Base-by-base conservation (phyloP, 1,140 invertebrate genomes). In the Matsumurasca onukii region DNA sequence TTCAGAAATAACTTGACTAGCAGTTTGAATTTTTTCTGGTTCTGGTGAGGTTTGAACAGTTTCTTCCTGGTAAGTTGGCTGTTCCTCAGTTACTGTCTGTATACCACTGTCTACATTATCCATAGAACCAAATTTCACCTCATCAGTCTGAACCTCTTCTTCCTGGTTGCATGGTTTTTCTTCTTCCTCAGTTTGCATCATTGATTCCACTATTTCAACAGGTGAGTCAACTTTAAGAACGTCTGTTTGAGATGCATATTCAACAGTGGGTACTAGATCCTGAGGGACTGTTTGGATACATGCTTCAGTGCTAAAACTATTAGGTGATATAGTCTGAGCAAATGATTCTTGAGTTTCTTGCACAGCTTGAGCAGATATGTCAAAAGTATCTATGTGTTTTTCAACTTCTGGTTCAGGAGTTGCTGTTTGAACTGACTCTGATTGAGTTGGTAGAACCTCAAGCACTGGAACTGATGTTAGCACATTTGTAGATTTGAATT, bases 401-500 rank as follows among this genome's bases (percentile, higher is more conserved):
- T n/a, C 24, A 25, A 63, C 34, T 39, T 57, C 67, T 30, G 74
- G 75, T 68, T 67, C 77, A 12, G 73, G 73, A 64, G 59, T 45
- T 48, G 72, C 52, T 64, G 75, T 84, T 75, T 84, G 83, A 31
- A 79, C 77, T 31, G 79, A 71, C 59, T 72, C 77, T 74, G 84
- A 83, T 72, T 81, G 78, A 0, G 80, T 80, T 5, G 78, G 68
- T 3, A 85, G 78, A 64, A 83, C 76, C 78, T 88, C 86, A 1
- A 88, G 75, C 1, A 88, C 80, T 69, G 83, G 82, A 1, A 86
- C 82, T 22, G 84, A 82, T 67, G 81, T 84, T 1, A 86, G 81
- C 24, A 88, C 72, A 70, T 85, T 83, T 12, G 79, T 80, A 15
- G 76, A 69, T 0, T 81, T 77, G 45, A 73, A 70, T 13, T 82